Base-by-base conservation (phyloP, 2,888 invertebrate genomes). In the Trachelus iudaicus region DNA sequence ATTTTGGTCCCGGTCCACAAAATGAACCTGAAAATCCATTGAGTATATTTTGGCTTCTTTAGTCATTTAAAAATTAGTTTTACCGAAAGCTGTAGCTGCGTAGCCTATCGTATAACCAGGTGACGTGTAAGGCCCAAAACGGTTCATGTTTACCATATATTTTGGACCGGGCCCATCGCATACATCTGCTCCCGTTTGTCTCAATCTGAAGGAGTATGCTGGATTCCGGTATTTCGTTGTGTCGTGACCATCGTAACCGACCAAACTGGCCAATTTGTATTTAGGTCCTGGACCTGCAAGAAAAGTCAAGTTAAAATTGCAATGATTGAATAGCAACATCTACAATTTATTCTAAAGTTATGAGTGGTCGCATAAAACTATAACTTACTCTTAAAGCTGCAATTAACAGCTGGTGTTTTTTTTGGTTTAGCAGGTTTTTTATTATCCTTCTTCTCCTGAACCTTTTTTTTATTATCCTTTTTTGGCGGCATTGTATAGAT, bases 231-330 rank as follows among this genome's bases (percentile, higher is more conserved):
- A 92, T 75, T 92, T 93, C 11, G 94, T 93, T 13, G 93, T 91
- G 89, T 95, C 95, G 91, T 95, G 95, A 30, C 90, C 85, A 11
- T 91, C 88, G 89, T 91, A 94, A 1, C 95, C 95, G n/a, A 94
- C 93, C 11, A 94, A 92, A 1, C 94, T 91, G 23, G 94, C 95
- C 77, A 95, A 92, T 87, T 88, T 82, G 91, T 95, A 95, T 68
- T 86, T 85, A 31, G 95, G 95, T 0, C 95, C 95, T 73, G 95
- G 95, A 76, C 82, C 90, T 89, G 34, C 30, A 15, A 40, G 1
- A 15, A 15, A 40, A 40, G 40, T 40, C 15, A 40, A 40, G 15
- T 40, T 40, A 40, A 15, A 40, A 15, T 40, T 1, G 15, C 6
- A 40, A 2, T 2, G 6, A 40, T 15, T 40, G 15, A 40, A 15